Conservation (phyloP, 1,140 invertebrate genomes). For the Brachionus sp. region DNA sequence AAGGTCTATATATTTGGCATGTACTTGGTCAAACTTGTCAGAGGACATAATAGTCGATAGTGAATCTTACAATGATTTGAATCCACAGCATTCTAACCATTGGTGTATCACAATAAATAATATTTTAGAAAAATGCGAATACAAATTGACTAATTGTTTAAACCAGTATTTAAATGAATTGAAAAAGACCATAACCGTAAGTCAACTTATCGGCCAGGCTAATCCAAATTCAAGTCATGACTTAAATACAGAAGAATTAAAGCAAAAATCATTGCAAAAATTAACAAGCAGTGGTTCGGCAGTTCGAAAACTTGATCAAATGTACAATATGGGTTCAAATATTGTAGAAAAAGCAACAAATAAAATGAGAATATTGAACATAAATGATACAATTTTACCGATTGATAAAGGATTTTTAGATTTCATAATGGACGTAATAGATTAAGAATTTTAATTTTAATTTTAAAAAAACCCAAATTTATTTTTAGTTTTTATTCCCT, state of each 20-base stretch:
- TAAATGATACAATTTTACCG: constrained; percentile 69
- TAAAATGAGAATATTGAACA: constrained; percentile 52
- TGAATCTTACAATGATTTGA: constrained; percentile 74
- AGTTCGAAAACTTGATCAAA: constrained; percentile 1
- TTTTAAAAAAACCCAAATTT: neutral
- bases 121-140: constrained; percentile 23
- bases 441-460: neutral
- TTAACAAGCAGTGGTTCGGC: neutral
- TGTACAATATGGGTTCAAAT: constrained; percentile 4
- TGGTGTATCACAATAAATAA: constrained; percentile 63
- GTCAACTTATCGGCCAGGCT: neutral
- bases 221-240: neutral
- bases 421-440: constrained; percentile 65
- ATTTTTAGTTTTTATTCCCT: constrained; percentile 73
- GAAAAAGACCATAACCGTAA: constrained; percentile 2
- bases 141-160: constrained; percentile 26
- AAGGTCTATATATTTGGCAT: constrained; percentile 72
- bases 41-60: constrained; percentile 83
- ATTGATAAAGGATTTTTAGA: constrained; percentile 67
- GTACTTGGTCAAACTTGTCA: constrained; percentile 79
- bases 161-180: constrained; percentile 26
- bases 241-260: neutral
- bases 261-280: constrained; percentile 31
- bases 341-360: constrained; percentile 52
- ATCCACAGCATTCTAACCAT: constrained; percentile 75